Conservation (phyloP, 2,113 vertebrate species). For the Centropus unirufus region DNA sequence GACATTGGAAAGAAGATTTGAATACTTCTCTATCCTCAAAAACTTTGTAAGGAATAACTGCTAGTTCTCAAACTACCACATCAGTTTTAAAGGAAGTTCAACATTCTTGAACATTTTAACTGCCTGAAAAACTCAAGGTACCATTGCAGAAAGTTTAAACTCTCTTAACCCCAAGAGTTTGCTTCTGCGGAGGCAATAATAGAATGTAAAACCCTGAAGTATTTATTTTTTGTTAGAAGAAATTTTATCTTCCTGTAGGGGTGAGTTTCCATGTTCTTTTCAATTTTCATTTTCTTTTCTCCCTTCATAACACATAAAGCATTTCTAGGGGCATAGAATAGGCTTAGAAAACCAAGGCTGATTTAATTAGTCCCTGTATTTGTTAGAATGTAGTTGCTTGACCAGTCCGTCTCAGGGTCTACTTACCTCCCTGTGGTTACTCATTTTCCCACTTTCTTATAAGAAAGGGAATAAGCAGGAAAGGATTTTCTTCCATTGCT, state of each 20-base stretch:
- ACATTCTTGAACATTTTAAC: neutral
- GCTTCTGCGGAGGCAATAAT: neutral
- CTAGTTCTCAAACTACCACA: neutral
- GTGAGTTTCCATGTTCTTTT: neutral
- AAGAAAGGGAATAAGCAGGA: neutral
- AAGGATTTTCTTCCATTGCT: neutral
- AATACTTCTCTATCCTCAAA: neutral
- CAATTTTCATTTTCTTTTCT: neutral
- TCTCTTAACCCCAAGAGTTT: neutral
- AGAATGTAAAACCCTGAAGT: neutral
- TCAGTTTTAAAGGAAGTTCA: neutral
- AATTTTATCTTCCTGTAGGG: neutral
- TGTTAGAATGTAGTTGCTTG: neutral
- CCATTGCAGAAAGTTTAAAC: neutral
- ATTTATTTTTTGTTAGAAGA: neutral
- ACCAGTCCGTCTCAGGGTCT: neutral
- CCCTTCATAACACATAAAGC: neutral
- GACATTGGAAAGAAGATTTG: neutral
- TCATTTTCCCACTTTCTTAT: neutral
- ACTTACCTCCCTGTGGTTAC: neutral
- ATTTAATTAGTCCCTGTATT: neutral
- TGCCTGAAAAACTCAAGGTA: neutral
- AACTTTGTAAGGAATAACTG: neutral
- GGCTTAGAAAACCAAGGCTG: neutral
- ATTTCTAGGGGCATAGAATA: neutral